phyloP scores from a whole-genome alignment of 2,797 vertebrate genomes.

The Malacoraja senta region DNA sequence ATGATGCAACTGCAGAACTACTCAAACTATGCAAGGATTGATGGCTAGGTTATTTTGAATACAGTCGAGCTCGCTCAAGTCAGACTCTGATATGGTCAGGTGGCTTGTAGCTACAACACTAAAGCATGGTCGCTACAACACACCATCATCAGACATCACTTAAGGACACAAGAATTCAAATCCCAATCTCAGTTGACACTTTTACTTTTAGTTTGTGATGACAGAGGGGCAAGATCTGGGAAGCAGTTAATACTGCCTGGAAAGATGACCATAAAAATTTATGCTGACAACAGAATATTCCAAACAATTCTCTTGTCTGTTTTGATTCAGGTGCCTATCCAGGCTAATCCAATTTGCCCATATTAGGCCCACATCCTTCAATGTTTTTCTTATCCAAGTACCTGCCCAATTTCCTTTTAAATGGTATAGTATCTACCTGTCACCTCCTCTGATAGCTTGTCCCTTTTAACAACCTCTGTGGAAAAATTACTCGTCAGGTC shows the following conservation, averaged over 20 bases:
- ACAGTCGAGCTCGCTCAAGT: neutral
- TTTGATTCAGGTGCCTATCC: neutral
- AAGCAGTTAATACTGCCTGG: neutral
- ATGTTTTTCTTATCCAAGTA: neutral
- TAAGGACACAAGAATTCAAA: constrained; percentile 6
- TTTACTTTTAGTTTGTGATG: neutral
- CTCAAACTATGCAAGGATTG: constrained; percentile 13
- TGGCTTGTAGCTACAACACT: constrained; percentile 24
- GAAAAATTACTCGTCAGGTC: no score
- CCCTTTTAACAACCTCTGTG: no score
- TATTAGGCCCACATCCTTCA: neutral
- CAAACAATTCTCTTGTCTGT: neutral
- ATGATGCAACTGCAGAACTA: constrained; percentile 11
- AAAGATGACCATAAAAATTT: neutral
- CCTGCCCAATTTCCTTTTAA: no score
- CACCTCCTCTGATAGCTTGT: no score
- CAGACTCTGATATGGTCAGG: constrained; percentile 11
- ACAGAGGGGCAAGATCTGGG: neutral
- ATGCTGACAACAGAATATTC: neutral
- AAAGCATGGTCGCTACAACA: constrained; percentile 18
- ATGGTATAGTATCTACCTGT: no score
- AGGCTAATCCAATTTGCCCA: neutral
- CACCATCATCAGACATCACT: neutral
- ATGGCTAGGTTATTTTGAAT: constrained; percentile 1
- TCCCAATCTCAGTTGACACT: constrained; percentile 5